phyloP scores from a whole-genome alignment of 2,888 invertebrate species.

The Rhamnusium bicolor region DNA sequence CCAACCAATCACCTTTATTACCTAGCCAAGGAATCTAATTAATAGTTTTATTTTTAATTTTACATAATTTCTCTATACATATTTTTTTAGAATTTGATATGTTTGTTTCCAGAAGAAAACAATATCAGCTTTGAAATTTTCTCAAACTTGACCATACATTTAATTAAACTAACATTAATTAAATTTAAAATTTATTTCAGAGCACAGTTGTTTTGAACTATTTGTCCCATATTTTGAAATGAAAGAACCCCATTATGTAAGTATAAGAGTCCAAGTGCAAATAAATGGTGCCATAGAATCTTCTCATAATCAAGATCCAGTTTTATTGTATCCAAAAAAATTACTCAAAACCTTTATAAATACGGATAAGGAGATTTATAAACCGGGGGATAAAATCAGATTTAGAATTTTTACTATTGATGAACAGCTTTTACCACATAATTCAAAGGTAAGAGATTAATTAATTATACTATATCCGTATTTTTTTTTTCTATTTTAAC shows the following conservation, averaged over 20 bases:
- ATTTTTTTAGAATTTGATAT: no score
- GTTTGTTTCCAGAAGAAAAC: no score
- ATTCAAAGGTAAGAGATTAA: conserved; percentile 47
- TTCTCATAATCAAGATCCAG: conserved; percentile 64
- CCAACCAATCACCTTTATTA: no score
- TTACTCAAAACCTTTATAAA: conserved; percentile 72
- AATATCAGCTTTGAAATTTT: no score
- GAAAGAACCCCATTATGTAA: conserved; percentile 61
- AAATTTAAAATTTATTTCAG: conserved; percentile 60
- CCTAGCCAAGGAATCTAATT: no score
- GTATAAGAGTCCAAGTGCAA: conserved; percentile 63
- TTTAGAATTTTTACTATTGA: conserved; percentile 73
- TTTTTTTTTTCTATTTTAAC: no score
- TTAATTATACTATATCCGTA: no score
- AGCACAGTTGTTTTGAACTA: conserved; percentile 65
- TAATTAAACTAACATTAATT: not conserved
- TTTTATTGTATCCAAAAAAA: conserved; percentile 68
- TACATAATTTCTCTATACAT: no score
- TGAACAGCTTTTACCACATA: conserved; percentile 72
- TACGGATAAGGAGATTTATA: conserved; percentile 74
- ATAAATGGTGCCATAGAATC: conserved; percentile 58
- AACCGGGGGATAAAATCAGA: conserved; percentile 74
- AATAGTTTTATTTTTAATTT: no score
- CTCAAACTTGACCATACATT: no score
- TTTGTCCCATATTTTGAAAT: conserved; percentile 57